phyloP scores from a whole-genome alignment of 2,888 invertebrate species.

The Drosophila yooni region DNA sequence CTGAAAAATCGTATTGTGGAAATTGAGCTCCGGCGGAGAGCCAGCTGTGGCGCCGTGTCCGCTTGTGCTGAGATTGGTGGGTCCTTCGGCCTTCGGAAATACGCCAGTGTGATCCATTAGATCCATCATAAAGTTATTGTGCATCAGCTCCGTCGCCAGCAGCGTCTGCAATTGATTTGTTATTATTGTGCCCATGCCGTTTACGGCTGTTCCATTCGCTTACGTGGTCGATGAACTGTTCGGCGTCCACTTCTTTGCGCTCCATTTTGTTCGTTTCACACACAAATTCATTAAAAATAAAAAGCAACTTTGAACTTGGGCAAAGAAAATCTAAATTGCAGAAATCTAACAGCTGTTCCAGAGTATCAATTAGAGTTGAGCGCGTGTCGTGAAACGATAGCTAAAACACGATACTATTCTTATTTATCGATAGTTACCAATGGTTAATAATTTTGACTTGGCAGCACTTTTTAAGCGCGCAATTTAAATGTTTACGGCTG shows the following conservation, averaged over 20 bases:
- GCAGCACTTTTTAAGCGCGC: conserved; percentile 23
- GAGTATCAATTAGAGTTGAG: conserved; percentile 24
- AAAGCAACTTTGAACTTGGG: conserved; percentile 46
- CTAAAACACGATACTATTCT: not conserved
- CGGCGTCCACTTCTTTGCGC: conserved; percentile 74
- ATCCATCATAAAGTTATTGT: conserved; percentile 83
- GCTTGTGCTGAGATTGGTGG: conserved; percentile 65
- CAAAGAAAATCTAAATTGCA: conserved; percentile 49
- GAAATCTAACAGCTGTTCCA: conserved; percentile 41
- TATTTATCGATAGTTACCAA: not conserved
- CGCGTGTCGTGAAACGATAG: conserved; percentile 4
- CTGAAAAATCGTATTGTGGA: conserved; percentile 80
- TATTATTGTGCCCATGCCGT: not conserved
- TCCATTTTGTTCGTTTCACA: conserved; percentile 64
- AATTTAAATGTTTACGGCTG: not conserved
- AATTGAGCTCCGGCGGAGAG: conserved; percentile 75
- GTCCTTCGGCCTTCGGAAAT: conserved; percentile 59
- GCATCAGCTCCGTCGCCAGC: conserved; percentile 82
- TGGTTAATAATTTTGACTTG: not conserved
- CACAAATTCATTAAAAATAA: conserved; percentile 52
- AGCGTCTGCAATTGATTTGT: conserved; percentile 71
- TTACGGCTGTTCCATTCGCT: conserved; percentile 5
- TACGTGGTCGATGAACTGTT: conserved; percentile 84
- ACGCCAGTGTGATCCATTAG: conserved; percentile 76
- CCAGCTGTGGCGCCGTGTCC: conserved; percentile 17